phyloP scores from a whole-genome alignment of 2,113 vertebrate species.

The Cyanoliseus patagonus region DNA sequence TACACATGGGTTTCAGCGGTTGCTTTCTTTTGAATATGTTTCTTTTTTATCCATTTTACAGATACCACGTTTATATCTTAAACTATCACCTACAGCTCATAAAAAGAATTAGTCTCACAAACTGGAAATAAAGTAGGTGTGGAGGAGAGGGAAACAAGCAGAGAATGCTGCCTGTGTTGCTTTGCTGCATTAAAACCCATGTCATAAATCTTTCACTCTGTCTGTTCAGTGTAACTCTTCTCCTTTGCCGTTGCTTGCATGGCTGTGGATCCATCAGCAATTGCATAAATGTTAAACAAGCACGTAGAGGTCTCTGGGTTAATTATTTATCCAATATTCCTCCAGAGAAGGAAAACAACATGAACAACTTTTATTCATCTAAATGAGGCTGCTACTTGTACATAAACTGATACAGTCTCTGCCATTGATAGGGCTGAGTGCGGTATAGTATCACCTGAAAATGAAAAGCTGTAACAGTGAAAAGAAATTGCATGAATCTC shows the following conservation, averaged over 20 bases:
- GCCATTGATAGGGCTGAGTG: conserved; percentile 10
- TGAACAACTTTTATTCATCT: neutral
- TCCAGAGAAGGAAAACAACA: neutral
- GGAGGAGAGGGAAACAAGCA: neutral
- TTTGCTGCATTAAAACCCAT: neutral
- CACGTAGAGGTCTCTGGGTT: neutral
- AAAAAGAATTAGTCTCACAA: neutral
- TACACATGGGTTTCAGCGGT: neutral
- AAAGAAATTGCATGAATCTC: conserved; percentile 44
- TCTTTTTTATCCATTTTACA: neutral
- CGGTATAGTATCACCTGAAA: neutral
- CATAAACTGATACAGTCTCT: neutral
- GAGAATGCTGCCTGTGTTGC: neutral
- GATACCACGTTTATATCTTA: neutral
- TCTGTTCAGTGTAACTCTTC: neutral
- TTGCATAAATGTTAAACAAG: neutral
- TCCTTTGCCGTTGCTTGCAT: neutral
- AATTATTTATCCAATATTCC: neutral
- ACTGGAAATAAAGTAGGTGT: neutral
- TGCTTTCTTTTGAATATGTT: neutral
- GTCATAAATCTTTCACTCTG: neutral
- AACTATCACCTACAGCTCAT: neutral
- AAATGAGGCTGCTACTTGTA: neutral
- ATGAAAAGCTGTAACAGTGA: conserved; percentile 1
- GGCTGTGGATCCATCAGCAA: neutral